Evolutionary conservation across 2,113 vertebrate genomes (phyloP).

Genomic region (Myiozetetes cayanensis): DNA sequence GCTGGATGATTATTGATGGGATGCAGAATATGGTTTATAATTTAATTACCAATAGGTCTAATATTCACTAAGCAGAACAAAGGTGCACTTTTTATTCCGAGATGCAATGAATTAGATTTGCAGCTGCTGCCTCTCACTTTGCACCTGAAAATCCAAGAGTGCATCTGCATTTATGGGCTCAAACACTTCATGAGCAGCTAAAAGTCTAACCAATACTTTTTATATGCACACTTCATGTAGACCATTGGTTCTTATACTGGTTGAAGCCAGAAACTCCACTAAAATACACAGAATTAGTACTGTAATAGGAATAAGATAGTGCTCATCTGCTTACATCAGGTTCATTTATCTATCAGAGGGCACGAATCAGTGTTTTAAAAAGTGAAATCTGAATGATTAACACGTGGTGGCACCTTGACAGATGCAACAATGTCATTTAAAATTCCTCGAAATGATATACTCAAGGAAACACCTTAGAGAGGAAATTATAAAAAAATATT

Average conservation of each 20-base stretch:
- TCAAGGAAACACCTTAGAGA: not conserved
- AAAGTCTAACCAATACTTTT: not conserved
- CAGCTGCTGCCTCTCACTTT: not conserved
- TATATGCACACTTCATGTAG: not conserved
- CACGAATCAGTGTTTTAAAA: not conserved
- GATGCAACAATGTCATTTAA: not conserved
- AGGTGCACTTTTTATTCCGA: not conserved
- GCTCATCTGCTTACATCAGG: not conserved
- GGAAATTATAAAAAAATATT: not conserved
- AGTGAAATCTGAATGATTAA: not conserved
- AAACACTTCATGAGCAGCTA: not conserved
- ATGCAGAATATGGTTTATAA: not conserved
- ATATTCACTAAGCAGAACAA: not conserved
- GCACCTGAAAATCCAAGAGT: not conserved
- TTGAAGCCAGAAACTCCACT: not conserved
- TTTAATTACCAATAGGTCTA: not conserved
- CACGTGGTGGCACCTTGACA: not conserved
- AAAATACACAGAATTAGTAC: not conserved
- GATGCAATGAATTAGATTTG: not conserved
- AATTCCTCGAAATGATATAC: not conserved
- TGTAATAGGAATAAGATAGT: rapidly evolving
- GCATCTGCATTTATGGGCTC: not conserved
- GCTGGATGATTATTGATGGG: not conserved
- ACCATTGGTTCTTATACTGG: not conserved
- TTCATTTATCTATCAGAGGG: not conserved